Evolutionary conservation across 2,113 vertebrate species (phyloP).

Genomic region (Anarrhichthys ocellatus): DNA sequence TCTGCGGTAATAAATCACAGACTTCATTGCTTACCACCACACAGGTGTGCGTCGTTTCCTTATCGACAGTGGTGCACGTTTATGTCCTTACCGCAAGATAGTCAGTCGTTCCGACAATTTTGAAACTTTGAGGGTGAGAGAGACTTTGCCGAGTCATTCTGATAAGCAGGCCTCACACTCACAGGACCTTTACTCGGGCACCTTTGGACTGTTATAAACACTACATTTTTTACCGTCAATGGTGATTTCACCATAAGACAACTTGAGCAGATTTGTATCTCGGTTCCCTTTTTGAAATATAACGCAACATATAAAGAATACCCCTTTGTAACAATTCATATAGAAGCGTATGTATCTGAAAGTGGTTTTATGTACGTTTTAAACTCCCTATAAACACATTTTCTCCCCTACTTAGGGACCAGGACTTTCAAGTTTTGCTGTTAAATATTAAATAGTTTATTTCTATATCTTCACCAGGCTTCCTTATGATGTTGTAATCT

Average conservation of each 20-base stretch:
- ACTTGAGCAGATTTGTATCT: not conserved
- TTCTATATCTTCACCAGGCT: not conserved
- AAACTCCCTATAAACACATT: not conserved
- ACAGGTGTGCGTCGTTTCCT: not conserved
- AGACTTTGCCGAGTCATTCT: constrained; percentile 26
- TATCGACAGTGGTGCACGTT: not conserved
- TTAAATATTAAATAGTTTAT: not conserved
- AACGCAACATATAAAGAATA: not conserved
- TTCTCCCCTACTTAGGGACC: not conserved
- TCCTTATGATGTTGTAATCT: not conserved
- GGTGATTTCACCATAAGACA: not conserved
- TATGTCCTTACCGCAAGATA: not conserved
- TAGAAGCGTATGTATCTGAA: not conserved
- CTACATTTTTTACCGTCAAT: too few relatives aligned
- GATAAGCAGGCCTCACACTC: not conserved
- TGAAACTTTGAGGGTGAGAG: not conserved
- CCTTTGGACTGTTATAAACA: not conserved
- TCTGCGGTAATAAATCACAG: not conserved
- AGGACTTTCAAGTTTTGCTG: not conserved
- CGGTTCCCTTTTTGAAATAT: not conserved
- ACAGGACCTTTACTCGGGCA: not conserved
- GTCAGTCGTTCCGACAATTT: not conserved
- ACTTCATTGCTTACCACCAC: not conserved
- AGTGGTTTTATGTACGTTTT: not conserved
- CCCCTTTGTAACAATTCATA: not conserved